Conservation (phyloP, 1,140 invertebrate genomes). For the Lordiphosa clarofinis region DNA sequence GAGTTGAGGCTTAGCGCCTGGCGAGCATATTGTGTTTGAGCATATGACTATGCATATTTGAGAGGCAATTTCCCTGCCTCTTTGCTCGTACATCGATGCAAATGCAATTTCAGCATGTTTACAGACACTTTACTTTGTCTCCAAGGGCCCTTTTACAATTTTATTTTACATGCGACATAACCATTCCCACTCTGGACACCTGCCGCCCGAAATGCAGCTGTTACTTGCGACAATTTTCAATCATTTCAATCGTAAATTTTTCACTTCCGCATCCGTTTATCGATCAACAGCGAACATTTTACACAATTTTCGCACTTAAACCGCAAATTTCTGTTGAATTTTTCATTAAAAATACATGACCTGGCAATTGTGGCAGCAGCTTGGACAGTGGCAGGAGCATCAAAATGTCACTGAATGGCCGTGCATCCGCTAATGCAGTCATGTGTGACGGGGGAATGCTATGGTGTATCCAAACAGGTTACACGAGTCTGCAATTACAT, state of each 20-base stretch:
- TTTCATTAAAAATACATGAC: conserved; percentile 67
- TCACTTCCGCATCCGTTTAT: conserved; percentile 60
- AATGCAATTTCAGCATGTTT: conserved; percentile 70
- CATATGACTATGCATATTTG: conserved; percentile 76
- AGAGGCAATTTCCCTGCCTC: conserved; percentile 58
- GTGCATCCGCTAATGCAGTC: conserved; percentile 42
- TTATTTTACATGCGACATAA: background rate
- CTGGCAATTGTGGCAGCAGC: conserved; percentile 55
- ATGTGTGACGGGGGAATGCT: conserved; percentile 30
- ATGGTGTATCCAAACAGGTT: conserved; percentile 38
- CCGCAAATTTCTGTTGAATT: conserved; percentile 70
- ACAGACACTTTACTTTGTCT: conserved; percentile 48
- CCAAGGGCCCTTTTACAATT: background rate
- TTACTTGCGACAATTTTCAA: conserved; percentile 44
- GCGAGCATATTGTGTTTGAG: conserved; percentile 48
- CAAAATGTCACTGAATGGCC: conserved; percentile 62
- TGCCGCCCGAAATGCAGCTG: conserved; percentile 38
- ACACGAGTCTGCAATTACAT: conserved; percentile 65
- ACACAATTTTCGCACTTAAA: conserved; percentile 71
- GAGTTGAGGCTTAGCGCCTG: conserved; percentile 35
- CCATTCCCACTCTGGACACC: conserved; percentile 4
- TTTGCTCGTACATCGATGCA: conserved; percentile 50
- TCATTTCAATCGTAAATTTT: conserved; percentile 71
- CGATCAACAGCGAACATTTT: conserved; percentile 33
- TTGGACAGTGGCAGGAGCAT: conserved; percentile 17